Base-by-base conservation (phyloP, 2,113 vertebrate species). In the Opisthocomus hoazin region DNA sequence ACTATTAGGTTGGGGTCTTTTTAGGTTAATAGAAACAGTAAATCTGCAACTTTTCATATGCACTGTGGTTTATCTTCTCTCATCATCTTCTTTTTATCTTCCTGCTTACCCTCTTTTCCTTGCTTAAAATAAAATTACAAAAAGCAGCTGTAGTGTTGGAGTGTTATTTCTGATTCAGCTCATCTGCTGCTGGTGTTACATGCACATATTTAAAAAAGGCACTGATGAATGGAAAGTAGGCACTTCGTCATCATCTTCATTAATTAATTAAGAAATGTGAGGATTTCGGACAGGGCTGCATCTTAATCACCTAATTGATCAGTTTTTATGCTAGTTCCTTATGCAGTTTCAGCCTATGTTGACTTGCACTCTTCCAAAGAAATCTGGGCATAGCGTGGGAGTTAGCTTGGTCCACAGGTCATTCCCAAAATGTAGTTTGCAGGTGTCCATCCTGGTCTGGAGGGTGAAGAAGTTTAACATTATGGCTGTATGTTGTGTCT, bases 1-100 rank as follows among this genome's bases (percentile, higher is more conserved):
- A 36, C n/a, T 53, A 61, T 29, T 29, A 12, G 3, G 3, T 29
- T n/a, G 19, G 4, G 15, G 0, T 0, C 3, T 27, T 79, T 89
- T 69, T 29, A 75, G 13, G 15, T 66, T 78, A 80, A 50, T 48
- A 1, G 34, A 74, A 88, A 70, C 5, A 57, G 11, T 46, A 60
- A 82, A 13, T 61, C 36, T 53, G n/a, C 69, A 79, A 85, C 7
- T 65, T 84, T 73, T 73, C 12, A 37, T 69, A 29, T 74, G 13
- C 39, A 15, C 15, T 69, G 11, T 74, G 17, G 4, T 29, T 90
- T 20, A 29, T 65, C 8, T 81, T 81, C 84, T 41, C 27, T 48
- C 15, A 75, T 65, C 21, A 8, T 60, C 21, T 41, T 45, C 12
- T 69, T 65, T 78, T 27, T 65, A 39, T 43, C 6, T 82, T 65